A percentile compares a stretch with the other conserved stretches of the same genome.
Conservation (phyloP, 1,140 invertebrate genomes). For the Parasteatoda tepidariorum region DNA sequence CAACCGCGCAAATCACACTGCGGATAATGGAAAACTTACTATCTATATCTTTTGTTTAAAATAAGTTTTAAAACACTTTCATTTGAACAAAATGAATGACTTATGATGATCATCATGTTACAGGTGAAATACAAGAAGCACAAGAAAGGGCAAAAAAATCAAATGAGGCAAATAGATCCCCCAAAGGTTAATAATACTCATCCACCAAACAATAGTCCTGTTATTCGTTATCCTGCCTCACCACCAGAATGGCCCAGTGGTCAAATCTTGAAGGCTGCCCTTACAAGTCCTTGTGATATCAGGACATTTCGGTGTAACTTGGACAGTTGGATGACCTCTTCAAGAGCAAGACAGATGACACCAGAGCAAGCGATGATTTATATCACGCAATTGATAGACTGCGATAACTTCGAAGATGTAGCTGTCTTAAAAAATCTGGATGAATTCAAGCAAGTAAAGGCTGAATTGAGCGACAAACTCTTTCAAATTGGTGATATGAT, state of each 20-base stretch:
- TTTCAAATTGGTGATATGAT: slow-evolving; percentile 71
- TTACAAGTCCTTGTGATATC: slow-evolving; percentile 89
- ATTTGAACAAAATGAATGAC: background rate
- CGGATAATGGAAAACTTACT: too few species aligned
- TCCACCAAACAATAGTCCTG: slow-evolving; percentile 31
- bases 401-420: slow-evolving; percentile 95
- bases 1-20: too few species aligned
- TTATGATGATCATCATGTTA: background rate
- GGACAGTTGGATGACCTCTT: slow-evolving; percentile 71
- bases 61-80: too few species aligned
- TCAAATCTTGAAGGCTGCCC: slow-evolving; percentile 91
- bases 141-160: slow-evolving; percentile 78
- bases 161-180: background rate
- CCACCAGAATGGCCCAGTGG: slow-evolving; percentile 69
- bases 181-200: background rate
- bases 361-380: slow-evolving; percentile 43
- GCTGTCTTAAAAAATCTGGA: slow-evolving; percentile 77
- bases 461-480: slow-evolving; percentile 51
- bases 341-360: slow-evolving; percentile 78
- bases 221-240: background rate
- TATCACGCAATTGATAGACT: slow-evolving; percentile 79
- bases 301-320: slow-evolving; percentile 87
- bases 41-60: too few species aligned
- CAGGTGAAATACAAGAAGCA: slow-evolving; percentile 98
- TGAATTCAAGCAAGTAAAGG: slow-evolving; percentile 38